Base-by-base conservation (phyloP, 2,797 vertebrate species). In the Anableps anableps region DNA sequence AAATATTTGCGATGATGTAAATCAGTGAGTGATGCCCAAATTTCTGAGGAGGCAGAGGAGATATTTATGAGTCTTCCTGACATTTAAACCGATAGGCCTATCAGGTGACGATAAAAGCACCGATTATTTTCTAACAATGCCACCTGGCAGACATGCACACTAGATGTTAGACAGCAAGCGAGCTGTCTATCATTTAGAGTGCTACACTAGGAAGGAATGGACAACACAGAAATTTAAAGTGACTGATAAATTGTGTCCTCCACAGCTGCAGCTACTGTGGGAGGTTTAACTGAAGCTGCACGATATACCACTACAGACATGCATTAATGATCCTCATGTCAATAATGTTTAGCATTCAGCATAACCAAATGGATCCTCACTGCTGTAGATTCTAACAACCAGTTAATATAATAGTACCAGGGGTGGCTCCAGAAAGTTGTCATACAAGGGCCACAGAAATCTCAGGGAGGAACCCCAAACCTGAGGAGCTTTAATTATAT, bases 1-100 rank as follows among this genome's bases (percentile, higher is more conserved):
- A 70, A 70, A 70, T 23, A 43, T 43, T 70, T 70, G 43, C 23
- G 38, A 70, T 70, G 66, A 70, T n/a, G 66, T 70, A 43, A 43
- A 43, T 23, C 38, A 70, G 36, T 7, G 38, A 43, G 38, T 2
- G 11, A n/a, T n/a, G 38, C 38, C 23, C 5, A 1, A 13, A 43
- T 43, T 70, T n/a, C 66, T n/a, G 66, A 70, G 2, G 17, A 64
- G 60, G 31, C 60, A 36, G 31, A 64, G 66, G 66, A 70, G 66
- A 43, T 70, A 70, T 70, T 43, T 43, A 70, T 23, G 11, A 43
- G 66, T 43, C 38, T 43, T 70, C 66, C 66, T 70, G 66, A 70
- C 38, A 70, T 70, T 70, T 70, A 70, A 14, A 70, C 66, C 26
- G 38, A 43, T n/a, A 26, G 43, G 66, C 66, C 23, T 43, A 70